Evolutionary conservation across 2,888 invertebrate genomes (phyloP), one percentile per base, ranked within the genome.

Genomic region (Pachydiplax longipennis): DNA sequence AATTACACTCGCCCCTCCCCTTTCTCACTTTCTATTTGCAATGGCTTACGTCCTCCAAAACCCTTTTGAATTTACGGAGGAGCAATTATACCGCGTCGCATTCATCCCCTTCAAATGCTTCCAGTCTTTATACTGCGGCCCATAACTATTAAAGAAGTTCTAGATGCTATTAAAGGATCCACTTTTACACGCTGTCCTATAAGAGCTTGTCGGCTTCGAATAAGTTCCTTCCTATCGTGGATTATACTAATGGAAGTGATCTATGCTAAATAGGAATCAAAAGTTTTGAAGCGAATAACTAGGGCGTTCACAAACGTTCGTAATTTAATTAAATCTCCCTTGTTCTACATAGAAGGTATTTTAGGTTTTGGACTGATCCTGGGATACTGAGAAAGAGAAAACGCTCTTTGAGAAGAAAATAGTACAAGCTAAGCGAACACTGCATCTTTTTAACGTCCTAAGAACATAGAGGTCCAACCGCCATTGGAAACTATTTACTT

Each of bases 71-170:
- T 73, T 73, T 73, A 73, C 73, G 73, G 25, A 73, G 73, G 73
- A 73, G 73, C 73, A 73, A 73, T 73, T 73, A 73, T 73, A 3
- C 73, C 73, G 73, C 73, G 25, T 65, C 25, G 65, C 5, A 73
- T 31, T 31, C 73, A 31, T 73, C 31, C 73, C 25, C 73, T 73
- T 73, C 31, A 31, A 73, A 73, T 73, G 73, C 73, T 13, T 73
- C 31, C 73, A 73, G 73, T 73, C 73, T 73, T 73, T 73, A 73
- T 73, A 31, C 65, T 4, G 6, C n/a, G 65, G n/a, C n/a, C 73
- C 73, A 73, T 73, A 73, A 73, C 73, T 73, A 73, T 73, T 73
- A 73, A 73, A 73, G 73, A 73, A 73, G 73, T 73, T 73, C 73
- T 73, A 73, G 73, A 25, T 73, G 73, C 73, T 31, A 73, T 73